These are phyloP conservation scores for Sapajus apella DNA, from an alignment of 2,113 vertebrate species.

Conservation along the genomic window DNA sequence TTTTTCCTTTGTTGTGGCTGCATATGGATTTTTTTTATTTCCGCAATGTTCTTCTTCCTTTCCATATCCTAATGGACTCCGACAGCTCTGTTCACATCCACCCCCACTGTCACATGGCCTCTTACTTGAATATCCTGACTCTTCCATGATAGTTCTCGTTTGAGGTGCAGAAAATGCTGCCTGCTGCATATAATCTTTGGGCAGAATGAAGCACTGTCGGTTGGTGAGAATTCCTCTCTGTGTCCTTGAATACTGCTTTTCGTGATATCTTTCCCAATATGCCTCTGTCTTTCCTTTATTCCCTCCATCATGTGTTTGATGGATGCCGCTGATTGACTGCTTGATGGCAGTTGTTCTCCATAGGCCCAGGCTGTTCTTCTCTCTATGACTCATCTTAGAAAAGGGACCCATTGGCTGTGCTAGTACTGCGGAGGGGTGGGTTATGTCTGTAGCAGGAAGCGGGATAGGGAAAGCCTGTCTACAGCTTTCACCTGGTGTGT, in stretches of 20 bases:
- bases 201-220: neutral
- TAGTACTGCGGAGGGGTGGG: rapidly evolving
- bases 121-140: neutral
- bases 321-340: neutral
- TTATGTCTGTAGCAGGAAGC: neutral
- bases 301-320: neutral
- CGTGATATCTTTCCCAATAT: neutral
- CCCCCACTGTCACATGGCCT: rapidly evolving
- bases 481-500: neutral
- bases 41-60: neutral
- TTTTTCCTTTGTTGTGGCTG: neutral
- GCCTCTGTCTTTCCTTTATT: too few species aligned
- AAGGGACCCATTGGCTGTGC: neutral
- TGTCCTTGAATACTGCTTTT: neutral
- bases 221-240: neutral
- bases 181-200: neutral
- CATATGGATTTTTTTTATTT: neutral
- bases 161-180: neutral
- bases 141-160: neutral
- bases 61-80: neutral
- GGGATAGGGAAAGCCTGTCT: neutral
- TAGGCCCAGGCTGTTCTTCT: neutral
- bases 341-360: neutral
- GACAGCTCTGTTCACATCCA: neutral
- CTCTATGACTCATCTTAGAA: neutral